phyloP scores from a whole-genome alignment of 2,113 vertebrate species.

The Ciconia maguari region DNA sequence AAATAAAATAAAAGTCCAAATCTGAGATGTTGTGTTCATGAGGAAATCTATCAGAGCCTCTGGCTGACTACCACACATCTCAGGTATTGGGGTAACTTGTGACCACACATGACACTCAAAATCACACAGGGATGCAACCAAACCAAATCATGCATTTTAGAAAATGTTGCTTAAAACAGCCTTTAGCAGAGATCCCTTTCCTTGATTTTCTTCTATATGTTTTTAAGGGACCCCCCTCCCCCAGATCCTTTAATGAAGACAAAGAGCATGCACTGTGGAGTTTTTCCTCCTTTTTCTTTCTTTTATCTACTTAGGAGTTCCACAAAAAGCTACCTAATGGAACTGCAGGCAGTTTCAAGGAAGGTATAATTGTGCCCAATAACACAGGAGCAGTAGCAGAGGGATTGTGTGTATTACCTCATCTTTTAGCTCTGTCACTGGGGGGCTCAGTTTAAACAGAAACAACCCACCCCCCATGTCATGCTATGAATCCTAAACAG shows the following conservation, averaged over 20 bases:
- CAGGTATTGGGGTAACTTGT: neutral
- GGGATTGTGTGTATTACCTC: neutral
- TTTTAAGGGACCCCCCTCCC: neutral
- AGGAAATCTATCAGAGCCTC: neutral
- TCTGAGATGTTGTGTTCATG: neutral
- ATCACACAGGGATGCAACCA: neutral
- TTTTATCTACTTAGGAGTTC: neutral
- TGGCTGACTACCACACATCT: neutral
- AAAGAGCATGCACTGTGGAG: neutral
- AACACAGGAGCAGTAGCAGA: neutral
- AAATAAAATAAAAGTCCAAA: neutral
- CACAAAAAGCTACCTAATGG: neutral
- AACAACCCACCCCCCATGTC: neutral
- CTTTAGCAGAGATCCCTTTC: neutral
- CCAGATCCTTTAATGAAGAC: neutral
- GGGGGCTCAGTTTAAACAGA: neutral
- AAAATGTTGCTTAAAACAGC: neutral
- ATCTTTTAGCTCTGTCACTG: neutral
- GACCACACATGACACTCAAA: neutral
- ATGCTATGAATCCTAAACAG: neutral
- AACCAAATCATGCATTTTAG: neutral
- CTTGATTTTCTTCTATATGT: neutral
- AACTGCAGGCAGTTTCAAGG: neutral
- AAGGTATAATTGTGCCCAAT: neutral
- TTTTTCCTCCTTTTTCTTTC: neutral